Evolutionary conservation across 2,888 invertebrate species (phyloP).

Genomic region (Epinotia demarniana): DNA sequence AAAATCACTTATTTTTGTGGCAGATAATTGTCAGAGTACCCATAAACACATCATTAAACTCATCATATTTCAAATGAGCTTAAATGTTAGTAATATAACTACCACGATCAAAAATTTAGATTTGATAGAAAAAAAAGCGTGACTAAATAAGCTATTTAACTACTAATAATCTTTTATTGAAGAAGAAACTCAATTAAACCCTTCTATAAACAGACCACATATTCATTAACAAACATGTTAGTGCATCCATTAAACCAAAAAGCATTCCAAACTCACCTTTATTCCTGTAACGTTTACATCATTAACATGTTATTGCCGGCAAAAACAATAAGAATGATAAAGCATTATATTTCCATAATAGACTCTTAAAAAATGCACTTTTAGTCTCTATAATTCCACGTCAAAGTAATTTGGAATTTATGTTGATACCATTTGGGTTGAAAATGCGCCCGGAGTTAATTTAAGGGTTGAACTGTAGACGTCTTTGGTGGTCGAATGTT

Average conservation of each 20-base stretch:
- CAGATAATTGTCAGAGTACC: no score
- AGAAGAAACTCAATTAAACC: conserved; percentile 41
- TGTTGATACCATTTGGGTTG: neutral
- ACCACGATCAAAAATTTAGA: neutral
- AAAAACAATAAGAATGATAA: conserved; percentile 15
- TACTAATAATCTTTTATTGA: conserved; percentile 38
- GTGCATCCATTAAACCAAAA: conserved; percentile 2
- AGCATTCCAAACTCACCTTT: conserved; percentile 11
- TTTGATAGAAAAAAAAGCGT: conserved; percentile 10
- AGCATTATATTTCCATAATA: conserved; percentile 41
- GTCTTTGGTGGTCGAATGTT: conserved; percentile 40
- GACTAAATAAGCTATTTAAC: conserved; percentile 34
- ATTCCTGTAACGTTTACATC: neutral
- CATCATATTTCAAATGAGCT: neutral
- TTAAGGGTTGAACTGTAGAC: conserved; percentile 22
- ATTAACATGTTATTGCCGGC: neutral
- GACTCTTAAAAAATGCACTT: conserved; percentile 18
- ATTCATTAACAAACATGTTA: conserved; percentile 8
- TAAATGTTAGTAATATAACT: neutral
- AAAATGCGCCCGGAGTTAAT: neutral
- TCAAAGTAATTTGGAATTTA: neutral
- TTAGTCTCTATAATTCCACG: conserved; percentile 11
- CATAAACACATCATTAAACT: no score
- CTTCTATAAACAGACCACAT: conserved; percentile 38
- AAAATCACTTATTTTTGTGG: no score